Evolutionary conservation across 2,888 invertebrate species (phyloP).

Genomic region (Limnephilus marmoratus): DNA sequence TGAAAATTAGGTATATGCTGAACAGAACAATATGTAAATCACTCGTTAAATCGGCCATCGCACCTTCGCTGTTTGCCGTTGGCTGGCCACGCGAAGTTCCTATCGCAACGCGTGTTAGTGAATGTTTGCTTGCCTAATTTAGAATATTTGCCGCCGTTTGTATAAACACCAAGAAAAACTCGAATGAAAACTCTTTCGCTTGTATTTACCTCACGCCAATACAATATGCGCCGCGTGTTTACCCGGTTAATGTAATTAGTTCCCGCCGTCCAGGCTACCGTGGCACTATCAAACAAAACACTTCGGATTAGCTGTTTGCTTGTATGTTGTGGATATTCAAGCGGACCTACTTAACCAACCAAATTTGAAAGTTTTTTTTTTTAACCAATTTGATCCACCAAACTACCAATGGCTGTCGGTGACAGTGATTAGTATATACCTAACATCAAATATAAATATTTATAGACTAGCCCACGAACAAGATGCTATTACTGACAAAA

Average conservation of each 20-base stretch:
- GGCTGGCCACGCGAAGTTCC: not conserved
- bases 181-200: conserved; percentile 23
- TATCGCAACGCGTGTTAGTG: not conserved
- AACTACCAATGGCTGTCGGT: not conserved
- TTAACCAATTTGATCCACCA: not conserved
- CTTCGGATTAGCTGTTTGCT: conserved; percentile 7
- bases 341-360: not conserved
- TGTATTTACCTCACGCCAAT: not conserved
- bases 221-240: conserved; percentile 7
- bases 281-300: not conserved
- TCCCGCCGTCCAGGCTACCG: not conserved
- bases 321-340: not conserved
- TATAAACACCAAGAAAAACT: conserved; percentile 21
- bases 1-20: not conserved
- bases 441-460: no score
- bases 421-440: no score
- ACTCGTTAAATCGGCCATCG: not conserved
- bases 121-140: not conserved
- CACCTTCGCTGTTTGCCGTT: not conserved
- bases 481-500: no score
- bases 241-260: conserved; percentile 30
- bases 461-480: no score
- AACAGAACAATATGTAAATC: not conserved
- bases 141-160: conserved; percentile 14
- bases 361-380: not conserved